These are phyloP conservation scores for Cryptus viduatorius DNA, from an alignment of 2,888 invertebrate genomes.

Conservation along the genomic window DNA sequence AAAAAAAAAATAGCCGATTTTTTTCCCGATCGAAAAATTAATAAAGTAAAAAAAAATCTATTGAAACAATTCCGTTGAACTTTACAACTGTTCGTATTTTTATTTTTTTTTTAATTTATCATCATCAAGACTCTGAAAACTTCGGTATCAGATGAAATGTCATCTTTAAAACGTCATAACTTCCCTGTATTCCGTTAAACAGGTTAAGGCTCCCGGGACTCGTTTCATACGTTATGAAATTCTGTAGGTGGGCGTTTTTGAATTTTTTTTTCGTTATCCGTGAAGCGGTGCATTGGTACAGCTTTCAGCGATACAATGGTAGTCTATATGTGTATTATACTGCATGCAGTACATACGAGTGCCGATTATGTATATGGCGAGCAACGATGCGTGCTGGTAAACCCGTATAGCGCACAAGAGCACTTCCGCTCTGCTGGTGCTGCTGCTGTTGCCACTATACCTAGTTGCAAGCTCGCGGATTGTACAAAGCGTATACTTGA, in stretches of 20 bases:
- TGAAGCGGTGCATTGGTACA: too few relatives aligned
- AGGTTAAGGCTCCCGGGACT: too few relatives aligned
- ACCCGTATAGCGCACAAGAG: conserved; percentile 7
- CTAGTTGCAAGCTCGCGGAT: conserved; percentile 14
- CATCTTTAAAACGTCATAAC: too few relatives aligned
- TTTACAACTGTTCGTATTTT: too few relatives aligned
- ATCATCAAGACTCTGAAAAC: too few relatives aligned
- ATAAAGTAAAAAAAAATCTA: background rate
- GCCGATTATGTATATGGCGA: background rate
- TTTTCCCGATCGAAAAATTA: background rate
- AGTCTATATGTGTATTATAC: background rate
- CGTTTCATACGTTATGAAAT: too few relatives aligned
- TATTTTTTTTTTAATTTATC: too few relatives aligned
- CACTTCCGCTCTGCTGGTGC: conserved; percentile 13
- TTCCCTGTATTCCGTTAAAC: too few relatives aligned
- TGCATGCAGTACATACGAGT: conserved; percentile 8
- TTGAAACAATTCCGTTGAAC: background rate
- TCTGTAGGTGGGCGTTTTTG: too few relatives aligned
- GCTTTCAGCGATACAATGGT: conserved; percentile 11
- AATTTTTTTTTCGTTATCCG: too few relatives aligned
- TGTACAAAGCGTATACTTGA: conserved; percentile 67
- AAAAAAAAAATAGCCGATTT: background rate
- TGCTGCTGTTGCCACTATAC: background rate
- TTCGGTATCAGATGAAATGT: too few relatives aligned
- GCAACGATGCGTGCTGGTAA: conserved; percentile 18